phyloP scores from a whole-genome alignment of 2,888 invertebrate genomes.

The Phorcus lineatus region DNA sequence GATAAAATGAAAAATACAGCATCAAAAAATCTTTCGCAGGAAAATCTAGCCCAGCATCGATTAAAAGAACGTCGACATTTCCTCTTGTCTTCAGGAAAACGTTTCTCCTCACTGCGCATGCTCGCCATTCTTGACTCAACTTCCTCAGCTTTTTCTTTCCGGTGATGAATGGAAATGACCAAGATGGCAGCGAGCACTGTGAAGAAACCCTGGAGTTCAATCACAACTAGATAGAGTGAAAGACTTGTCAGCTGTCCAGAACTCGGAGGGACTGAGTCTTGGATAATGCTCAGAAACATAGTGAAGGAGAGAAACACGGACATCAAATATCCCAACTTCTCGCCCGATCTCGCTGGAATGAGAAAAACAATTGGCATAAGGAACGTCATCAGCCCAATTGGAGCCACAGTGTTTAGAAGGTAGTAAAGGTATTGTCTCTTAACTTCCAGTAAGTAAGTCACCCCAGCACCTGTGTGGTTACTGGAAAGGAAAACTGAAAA shows the following conservation, averaged over 20 bases:
- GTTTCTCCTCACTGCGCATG: not conserved
- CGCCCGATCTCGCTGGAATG: not conserved
- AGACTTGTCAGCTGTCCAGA: not conserved
- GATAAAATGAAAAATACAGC: not conserved
- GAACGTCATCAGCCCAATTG: not conserved
- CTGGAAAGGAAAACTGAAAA: not conserved
- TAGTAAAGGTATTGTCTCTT: not conserved
- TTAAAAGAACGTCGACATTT: too few species aligned
- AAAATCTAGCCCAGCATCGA: not conserved
- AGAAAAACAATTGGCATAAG: not conserved
- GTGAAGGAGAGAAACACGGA: not conserved
- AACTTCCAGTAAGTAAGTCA: not conserved
- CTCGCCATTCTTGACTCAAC: not conserved
- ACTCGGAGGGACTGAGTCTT: not conserved
- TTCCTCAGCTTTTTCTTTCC: not conserved
- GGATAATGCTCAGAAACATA: not conserved
- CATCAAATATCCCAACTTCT: constrained; percentile 4
- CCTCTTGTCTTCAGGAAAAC: not conserved
- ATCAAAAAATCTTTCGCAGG: not conserved
- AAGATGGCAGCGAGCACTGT: not conserved
- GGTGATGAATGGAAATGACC: not conserved
- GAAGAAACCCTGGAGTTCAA: not conserved
- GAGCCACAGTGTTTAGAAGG: not conserved
- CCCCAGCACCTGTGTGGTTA: not conserved
- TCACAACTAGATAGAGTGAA: not conserved